Conservation (phyloP, 2,888 invertebrate genomes). For the Danaus chrysippus region DNA sequence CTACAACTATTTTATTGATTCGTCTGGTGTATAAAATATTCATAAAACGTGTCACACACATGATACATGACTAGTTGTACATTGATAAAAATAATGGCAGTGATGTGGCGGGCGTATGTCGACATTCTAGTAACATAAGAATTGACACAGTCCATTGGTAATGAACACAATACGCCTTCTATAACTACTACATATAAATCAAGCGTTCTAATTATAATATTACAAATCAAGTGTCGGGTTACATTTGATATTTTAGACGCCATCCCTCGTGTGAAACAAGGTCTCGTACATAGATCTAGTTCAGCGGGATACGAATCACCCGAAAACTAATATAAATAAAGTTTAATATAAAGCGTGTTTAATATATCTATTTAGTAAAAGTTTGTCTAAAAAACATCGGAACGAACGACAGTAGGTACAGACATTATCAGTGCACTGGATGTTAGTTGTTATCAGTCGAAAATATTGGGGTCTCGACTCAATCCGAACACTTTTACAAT, state of each 20-base stretch:
- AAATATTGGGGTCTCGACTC: constrained; percentile 18
- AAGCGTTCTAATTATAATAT: constrained; percentile 59
- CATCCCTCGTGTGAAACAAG: constrained; percentile 69
- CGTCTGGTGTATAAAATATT: constrained; percentile 61
- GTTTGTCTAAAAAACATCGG: not conserved
- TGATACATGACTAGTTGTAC: constrained; percentile 43
- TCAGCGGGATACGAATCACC: constrained; percentile 54
- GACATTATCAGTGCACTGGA: constrained; percentile 17
- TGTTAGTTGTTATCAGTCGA: constrained; percentile 20
- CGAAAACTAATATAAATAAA: constrained; percentile 19
- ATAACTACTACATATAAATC: constrained; percentile 45
- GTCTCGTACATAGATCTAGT: constrained; percentile 71
- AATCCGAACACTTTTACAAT: too few species aligned
- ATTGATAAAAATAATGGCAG: constrained; percentile 57
- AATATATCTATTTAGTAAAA: constrained; percentile 22
- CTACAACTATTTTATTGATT: constrained; percentile 74
- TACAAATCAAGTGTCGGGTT: constrained; percentile 62
- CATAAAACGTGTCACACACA: constrained; percentile 62
- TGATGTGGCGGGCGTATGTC: constrained; percentile 78
- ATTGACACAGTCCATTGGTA: constrained; percentile 81
- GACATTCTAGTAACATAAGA: constrained; percentile 82
- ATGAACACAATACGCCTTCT: constrained; percentile 66
- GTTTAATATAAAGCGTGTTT: constrained; percentile 45
- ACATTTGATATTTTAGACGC: constrained; percentile 45
- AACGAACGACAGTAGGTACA: not conserved